These are phyloP conservation scores for Heliconius charithonia DNA, from an alignment of 2,888 invertebrate species.

Conservation along the genomic window DNA sequence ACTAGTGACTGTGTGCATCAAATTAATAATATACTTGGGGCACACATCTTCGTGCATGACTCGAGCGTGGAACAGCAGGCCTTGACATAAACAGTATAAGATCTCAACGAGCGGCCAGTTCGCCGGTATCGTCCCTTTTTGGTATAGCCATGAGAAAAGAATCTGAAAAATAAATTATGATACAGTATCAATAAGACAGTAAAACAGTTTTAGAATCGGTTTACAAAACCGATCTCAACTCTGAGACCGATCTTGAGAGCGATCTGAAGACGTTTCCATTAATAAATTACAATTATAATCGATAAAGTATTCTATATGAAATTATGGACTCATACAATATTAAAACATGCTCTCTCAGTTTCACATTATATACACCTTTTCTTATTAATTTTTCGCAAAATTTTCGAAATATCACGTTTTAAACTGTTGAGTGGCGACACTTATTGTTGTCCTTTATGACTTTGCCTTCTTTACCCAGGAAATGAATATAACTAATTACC, in stretches of 20 bases:
- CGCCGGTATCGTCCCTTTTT: conserved; percentile 69
- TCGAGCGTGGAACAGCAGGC: conserved; percentile 80
- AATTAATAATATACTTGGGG: conserved; percentile 80
- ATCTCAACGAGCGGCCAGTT: conserved; percentile 75
- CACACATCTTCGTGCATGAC: conserved; percentile 81
- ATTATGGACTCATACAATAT: no score
- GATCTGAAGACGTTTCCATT: not conserved
- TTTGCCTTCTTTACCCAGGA: not conserved
- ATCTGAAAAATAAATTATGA: conserved; percentile 56
- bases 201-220: no score
- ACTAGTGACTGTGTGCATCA: conserved; percentile 79
- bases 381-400: no score
- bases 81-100: conserved; percentile 80
- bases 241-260: no score
- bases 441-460: not conserved
- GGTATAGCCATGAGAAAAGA: conserved; percentile 72
- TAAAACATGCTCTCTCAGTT: no score
- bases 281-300: not conserved
- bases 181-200: not conserved
- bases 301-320: not conserved
- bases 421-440: not conserved
- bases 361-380: no score
- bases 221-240: no score
- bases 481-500: not conserved
- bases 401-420: no score